Conservation (phyloP, 1,140 invertebrate species). For the Saccostrea echinata region DNA sequence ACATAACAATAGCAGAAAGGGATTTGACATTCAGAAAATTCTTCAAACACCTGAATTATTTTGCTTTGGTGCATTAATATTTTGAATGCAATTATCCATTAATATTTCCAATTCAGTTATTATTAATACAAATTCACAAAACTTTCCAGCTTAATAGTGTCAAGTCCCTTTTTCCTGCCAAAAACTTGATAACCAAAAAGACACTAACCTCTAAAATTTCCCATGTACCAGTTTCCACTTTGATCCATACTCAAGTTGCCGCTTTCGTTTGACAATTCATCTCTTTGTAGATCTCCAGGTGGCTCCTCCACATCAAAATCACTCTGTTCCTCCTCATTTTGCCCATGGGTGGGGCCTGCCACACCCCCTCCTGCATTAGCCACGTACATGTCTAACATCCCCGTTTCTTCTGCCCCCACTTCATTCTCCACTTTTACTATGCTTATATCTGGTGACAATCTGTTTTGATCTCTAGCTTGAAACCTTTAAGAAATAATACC, state of each 20-base stretch:
- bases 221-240: constrained; percentile 52
- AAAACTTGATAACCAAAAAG: not conserved
- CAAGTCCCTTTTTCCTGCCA: not conserved
- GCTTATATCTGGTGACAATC: constrained; percentile 46
- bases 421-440: constrained; percentile 49
- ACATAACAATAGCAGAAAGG: not conserved
- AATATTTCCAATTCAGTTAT: not conserved
- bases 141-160: not conserved
- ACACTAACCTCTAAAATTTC: constrained; percentile 46
- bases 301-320: constrained; percentile 51
- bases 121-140: not conserved
- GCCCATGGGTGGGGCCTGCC: not conserved
- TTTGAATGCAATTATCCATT: no score
- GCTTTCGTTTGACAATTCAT: constrained; percentile 50
- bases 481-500: not conserved
- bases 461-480: constrained; percentile 2
- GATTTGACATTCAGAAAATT: no score
- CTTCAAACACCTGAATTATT: no score
- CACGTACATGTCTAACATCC: constrained; percentile 44
- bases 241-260: constrained; percentile 46
- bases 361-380: constrained; percentile 30
- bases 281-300: constrained; percentile 22
- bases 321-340: constrained; percentile 9
- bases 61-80: no score
- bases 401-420: not conserved